Evolutionary conservation across 2,797 vertebrate genomes (phyloP), one percentile per base, ranked within the genome.

Genomic region (Gallinago stenura): DNA sequence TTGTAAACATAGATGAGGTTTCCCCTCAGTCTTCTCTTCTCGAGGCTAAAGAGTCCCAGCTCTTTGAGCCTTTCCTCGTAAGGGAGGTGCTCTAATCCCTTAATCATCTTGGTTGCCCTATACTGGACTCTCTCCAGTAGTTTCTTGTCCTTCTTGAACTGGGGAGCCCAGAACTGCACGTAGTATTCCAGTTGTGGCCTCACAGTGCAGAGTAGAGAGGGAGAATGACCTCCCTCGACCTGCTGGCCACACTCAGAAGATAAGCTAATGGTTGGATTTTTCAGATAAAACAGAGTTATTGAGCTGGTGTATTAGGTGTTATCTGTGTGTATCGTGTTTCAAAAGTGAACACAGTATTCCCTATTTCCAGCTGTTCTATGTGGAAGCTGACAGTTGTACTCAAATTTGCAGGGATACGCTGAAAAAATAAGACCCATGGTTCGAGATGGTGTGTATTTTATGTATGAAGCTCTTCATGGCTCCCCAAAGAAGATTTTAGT

Each of bases 371-470:
- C 28, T 5, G 1, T 51, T 80, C 37, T 73, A 48, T 76, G 69
- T 22, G 45, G 35, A 93, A 79, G 18, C 39, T 94, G 54, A 31
- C 6, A 6, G 68, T 69, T 77, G 14, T 48, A 7, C 24, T 72
- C 30, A 43, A 50, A 70, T 89, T 85, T 91, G 12, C 95, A 99
- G 99, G 99, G 98, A 16, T 99, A 99, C 28, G 98, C 98, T 15
- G 99, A 99, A 97, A 98, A 99, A 96, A 98, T 99, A 97, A 97
- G 99, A 76, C 99, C 99, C 37, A 99, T 99, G 99, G 99, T 99
- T 87, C 98, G 99, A 91, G 99, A 99, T 9, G 99, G 99, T 0
- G 98, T 99, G 18, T 99, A 99, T 96, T 99, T 99, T 96, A 99
- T 99, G 99, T 99, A 99, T 5, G 99, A 99, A 96, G 99, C 99